Percentiles rank a stretch among this genome's conserved stretches.
These are phyloP conservation scores for Liopterus haemorrhoidalis DNA, from an alignment of 2,888 invertebrate species.

Conservation along the genomic window DNA sequence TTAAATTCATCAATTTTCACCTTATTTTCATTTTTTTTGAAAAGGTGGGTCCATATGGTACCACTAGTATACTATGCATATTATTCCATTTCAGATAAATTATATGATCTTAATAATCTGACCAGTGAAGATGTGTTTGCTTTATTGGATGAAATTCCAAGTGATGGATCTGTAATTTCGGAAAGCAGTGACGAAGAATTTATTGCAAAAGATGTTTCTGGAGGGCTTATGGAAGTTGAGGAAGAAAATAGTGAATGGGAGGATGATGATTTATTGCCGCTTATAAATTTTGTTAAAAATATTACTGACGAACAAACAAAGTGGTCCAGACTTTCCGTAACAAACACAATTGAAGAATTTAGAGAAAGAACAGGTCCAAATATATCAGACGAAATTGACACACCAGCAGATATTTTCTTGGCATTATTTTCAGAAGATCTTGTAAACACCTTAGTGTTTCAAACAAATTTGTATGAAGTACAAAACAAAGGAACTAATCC, in stretches of 20 bases:
- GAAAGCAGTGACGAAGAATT: constrained; percentile 3
- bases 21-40: too few relatives aligned
- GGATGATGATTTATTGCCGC: constrained; percentile 2
- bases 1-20: too few relatives aligned
- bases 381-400: constrained; percentile 8
- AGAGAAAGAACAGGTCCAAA: constrained; percentile 2
- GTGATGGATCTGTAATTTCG: not conserved
- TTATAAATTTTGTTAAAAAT: not conserved
- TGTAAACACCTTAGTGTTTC: constrained; percentile 26
- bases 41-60: not conserved
- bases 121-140: constrained; percentile 1
- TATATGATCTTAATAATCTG: not conserved
- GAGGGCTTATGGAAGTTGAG: constrained; percentile 2
- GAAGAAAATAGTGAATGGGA: constrained; percentile 4
- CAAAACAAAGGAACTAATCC: constrained; percentile 17
- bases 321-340: too few relatives aligned
- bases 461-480: constrained; percentile 30
- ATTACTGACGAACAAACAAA: not conserved
- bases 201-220: not conserved
- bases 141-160: constrained; percentile 2
- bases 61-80: not conserved
- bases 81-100: constrained; percentile 1
- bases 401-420: constrained; percentile 25
- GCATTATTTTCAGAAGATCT: constrained; percentile 25
- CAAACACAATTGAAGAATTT: too few relatives aligned